These are phyloP conservation scores for Dryadula phaetusa DNA, from an alignment of 2,888 invertebrate species.

Conservation along the genomic window DNA sequence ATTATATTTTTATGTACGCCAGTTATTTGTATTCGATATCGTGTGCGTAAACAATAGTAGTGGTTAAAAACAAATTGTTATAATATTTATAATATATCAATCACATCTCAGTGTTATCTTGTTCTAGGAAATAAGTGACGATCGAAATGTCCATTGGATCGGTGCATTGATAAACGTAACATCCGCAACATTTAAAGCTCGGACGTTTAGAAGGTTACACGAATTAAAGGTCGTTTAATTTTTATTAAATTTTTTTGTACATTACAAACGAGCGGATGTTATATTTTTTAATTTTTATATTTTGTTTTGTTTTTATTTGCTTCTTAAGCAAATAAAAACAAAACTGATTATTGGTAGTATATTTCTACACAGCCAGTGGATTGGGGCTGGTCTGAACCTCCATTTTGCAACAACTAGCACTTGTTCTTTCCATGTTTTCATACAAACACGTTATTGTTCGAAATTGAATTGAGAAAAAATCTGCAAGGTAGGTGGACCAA, in stretches of 20 bases:
- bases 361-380: too few species aligned
- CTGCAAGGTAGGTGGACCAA: too few species aligned
- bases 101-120: not conserved
- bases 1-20: not conserved
- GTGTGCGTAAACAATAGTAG: not conserved
- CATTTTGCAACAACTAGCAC: too few species aligned
- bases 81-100: conserved; percentile 17
- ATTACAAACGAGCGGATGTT: not conserved
- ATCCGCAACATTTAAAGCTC: conserved; percentile 16
- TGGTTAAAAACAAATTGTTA: not conserved
- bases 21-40: not conserved
- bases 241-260: not conserved
- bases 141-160: conserved; percentile 8
- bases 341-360: too few species aligned
- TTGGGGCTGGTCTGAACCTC: too few species aligned
- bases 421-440: too few species aligned
- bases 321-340: too few species aligned
- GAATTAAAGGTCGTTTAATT: conserved; percentile 1
- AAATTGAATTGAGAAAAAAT: too few species aligned
- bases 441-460: too few species aligned
- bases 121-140: conserved; percentile 24
- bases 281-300: not conserved
- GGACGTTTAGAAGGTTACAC: conserved; percentile 26
- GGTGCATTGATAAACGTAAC: conserved; percentile 23
- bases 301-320: not conserved